Percentiles rank a stretch among this genome's conserved stretches.
Evolutionary conservation across 2,888 invertebrate species (phyloP).

Genomic region (Scotopteryx bipunctaria): DNA sequence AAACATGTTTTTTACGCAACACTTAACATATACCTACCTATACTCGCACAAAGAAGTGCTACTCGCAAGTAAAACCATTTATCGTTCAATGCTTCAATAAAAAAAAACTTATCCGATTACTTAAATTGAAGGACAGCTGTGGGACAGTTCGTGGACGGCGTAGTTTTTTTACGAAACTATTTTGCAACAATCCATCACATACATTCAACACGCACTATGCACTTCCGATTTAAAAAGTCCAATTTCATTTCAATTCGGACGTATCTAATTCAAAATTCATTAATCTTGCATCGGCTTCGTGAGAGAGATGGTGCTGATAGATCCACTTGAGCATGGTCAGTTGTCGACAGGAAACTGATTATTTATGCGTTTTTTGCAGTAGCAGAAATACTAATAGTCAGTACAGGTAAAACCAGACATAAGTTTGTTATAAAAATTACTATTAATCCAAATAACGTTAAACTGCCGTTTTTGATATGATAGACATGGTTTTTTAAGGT

Average conservation of each 20-base stretch:
- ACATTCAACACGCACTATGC: constrained; percentile 66
- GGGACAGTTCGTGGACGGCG: constrained; percentile 67
- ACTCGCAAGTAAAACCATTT: constrained; percentile 17
- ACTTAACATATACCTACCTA: not conserved
- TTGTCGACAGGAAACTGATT: constrained; percentile 82
- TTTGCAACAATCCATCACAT: constrained; percentile 71
- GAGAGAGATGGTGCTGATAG: constrained; percentile 54
- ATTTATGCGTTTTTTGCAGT: constrained; percentile 33
- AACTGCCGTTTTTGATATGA: no score
- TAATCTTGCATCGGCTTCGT: constrained; percentile 65
- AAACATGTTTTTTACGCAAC: no score
- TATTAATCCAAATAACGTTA: constrained; percentile 2
- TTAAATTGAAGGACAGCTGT: constrained; percentile 70
- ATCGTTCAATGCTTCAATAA: constrained; percentile 32
- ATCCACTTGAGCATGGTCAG: constrained; percentile 79
- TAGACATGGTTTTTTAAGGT: constrained; percentile 47
- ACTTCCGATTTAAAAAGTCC: constrained; percentile 78
- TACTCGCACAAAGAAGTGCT: constrained; percentile 7
- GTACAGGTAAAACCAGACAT: no score
- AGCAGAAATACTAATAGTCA: no score
- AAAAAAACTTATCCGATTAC: constrained; percentile 77
- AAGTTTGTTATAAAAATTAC: not conserved
- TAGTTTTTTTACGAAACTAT: constrained; percentile 57
- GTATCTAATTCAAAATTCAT: constrained; percentile 80
- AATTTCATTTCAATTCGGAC: constrained; percentile 77